These are phyloP conservation scores for Lymantria dispar DNA, from an alignment of 2,888 invertebrate species.

Conservation along the genomic window DNA sequence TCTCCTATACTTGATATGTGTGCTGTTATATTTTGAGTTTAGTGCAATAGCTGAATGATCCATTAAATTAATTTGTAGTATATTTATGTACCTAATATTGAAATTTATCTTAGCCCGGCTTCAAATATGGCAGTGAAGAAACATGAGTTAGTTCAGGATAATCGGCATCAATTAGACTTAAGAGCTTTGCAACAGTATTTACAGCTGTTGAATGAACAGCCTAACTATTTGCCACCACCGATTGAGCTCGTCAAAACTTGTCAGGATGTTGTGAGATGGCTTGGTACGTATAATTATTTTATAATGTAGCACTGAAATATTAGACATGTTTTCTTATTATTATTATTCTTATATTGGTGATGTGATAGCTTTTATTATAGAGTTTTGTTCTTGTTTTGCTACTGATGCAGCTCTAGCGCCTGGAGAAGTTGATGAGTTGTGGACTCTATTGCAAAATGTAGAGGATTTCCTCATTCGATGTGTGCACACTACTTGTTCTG, in stretches of 20 bases:
- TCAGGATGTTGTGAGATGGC: constrained; percentile 74
- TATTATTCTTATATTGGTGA: too few relatives aligned
- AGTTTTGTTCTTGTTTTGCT: not conserved
- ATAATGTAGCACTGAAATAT: not conserved
- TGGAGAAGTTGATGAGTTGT: constrained; percentile 50
- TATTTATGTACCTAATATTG: not conserved
- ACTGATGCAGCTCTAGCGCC: constrained; percentile 45
- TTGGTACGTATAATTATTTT: constrained; percentile 55
- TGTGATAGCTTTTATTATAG: too few relatives aligned
- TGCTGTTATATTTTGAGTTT: not conserved
- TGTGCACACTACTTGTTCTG: constrained; percentile 47
- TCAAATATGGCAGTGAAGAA: constrained; percentile 82
- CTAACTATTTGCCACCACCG: constrained; percentile 60
- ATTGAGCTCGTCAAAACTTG: constrained; percentile 71
- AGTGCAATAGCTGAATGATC: not conserved
- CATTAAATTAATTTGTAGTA: not conserved
- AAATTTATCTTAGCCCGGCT: constrained; percentile 2
- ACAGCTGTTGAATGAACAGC: constrained; percentile 72
- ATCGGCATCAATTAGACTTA: constrained; percentile 61
- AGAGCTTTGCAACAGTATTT: constrained; percentile 69
- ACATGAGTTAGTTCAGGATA: constrained; percentile 77
- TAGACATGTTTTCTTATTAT: too few relatives aligned
- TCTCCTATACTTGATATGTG: not conserved
- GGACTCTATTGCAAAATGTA: constrained; percentile 54
- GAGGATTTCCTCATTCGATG: constrained; percentile 61